Evolutionary conservation across 2,888 invertebrate genomes (phyloP), one percentile per base, ranked within the genome.

Genomic region (Eupeodes luniger): DNA sequence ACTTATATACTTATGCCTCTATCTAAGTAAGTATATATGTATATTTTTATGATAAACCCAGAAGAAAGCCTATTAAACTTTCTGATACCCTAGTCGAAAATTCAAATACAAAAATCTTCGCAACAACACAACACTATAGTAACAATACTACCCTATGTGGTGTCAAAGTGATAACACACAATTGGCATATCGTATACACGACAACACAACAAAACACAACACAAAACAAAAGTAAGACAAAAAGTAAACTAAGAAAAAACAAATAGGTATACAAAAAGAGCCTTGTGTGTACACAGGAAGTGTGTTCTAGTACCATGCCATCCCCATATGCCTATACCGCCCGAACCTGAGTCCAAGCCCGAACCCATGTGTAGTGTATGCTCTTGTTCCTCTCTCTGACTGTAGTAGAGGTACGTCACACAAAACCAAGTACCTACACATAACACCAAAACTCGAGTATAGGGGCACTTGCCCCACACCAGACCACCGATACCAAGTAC

Each of bases 71-170:
- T 85, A 53, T 75, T 69, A 34, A 57, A 57, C 19, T 14, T 88
- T 75, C 84, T 88, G 88, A 69, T 70, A 34, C 16, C 88, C 88
- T 53, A 81, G 81, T 81, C 69, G 10, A 70, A 85, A 70, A 78
- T 85, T 74, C 81, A 78, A 81, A 88, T 88, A 88, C 88, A 88
- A 81, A 88, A 84, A 85, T 85, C 88, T 69, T 81, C 57, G 51
- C 84, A 84, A 88, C 84, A 81, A 87, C 84, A 84, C 84, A 40
- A 40, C 40, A 40, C 27, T 36, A 78, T 62, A 55, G 62, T 78
- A 77, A 74, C 74, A 77, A 81, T 59, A 59, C 67, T 61, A 79
- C 59, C 40, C 78, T 53, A 36, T 72, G 72, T 80, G 64, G 72
- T 80, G 64, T 72, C 72, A 72, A 72, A 72, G 47, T 57, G 66